Evolutionary conservation across 2,888 invertebrate genomes (phyloP).

Genomic region (Melanargia galathea): DNA sequence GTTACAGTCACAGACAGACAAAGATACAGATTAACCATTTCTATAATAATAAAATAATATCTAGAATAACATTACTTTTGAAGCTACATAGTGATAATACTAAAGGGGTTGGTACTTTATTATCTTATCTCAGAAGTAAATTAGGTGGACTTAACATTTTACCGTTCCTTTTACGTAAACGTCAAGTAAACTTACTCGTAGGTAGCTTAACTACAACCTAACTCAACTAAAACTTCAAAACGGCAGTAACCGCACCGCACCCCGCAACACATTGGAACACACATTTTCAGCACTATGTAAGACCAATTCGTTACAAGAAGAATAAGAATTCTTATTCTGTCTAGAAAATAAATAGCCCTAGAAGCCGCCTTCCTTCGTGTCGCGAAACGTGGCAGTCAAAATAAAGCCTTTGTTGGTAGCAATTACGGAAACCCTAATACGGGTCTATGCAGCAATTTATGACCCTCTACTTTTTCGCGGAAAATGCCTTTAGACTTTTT

Average conservation of each 20-base stretch:
- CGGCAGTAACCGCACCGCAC: neutral
- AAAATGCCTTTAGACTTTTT: constrained; percentile 33
- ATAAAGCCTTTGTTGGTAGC: constrained; percentile 55
- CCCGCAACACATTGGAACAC: neutral
- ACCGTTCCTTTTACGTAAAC: no score
- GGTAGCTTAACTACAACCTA: constrained; percentile 34
- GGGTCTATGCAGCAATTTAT: constrained; percentile 57
- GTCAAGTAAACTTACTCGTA: no score
- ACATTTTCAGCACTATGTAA: constrained; percentile 52
- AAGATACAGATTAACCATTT: no score
- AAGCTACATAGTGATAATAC: no score
- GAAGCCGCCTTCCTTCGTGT: constrained; percentile 32
- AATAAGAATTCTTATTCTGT: constrained; percentile 62
- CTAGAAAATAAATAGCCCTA: constrained; percentile 57
- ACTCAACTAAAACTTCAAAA: no score
- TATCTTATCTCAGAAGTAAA: no score
- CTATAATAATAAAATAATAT: no score
- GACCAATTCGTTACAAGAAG: constrained; percentile 62
- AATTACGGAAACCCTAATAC: constrained; percentile 61
- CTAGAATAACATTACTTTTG: no score
- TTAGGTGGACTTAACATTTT: no score
- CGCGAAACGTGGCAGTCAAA: constrained; percentile 45
- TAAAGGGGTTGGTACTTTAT: no score
- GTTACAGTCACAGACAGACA: no score
- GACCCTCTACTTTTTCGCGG: constrained; percentile 47